Evolutionary conservation across 2,113 vertebrate genomes (phyloP), one percentile per base, ranked within the genome.

Genomic region (Strigops habroptila): DNA sequence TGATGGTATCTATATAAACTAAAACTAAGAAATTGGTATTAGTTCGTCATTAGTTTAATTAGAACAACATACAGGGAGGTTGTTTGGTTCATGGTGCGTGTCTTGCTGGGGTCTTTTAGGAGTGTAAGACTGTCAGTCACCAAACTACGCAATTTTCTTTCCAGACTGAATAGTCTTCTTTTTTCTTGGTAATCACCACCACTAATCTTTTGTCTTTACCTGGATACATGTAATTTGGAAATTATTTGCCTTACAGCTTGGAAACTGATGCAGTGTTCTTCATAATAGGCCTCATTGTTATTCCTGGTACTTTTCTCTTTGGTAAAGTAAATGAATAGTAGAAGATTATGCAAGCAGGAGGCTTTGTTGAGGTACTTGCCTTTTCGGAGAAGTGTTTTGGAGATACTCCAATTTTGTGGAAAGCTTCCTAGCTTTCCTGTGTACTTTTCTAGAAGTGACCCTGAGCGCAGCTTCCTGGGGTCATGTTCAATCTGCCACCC

Each of bases 231-330:
- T 30, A 48, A 51, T 27, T 79, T 73, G 39, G 63, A 14, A 76
- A 19, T 51, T 0, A 6, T 55, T 91, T 94, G 78, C 87, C 69
- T 75, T 71, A 28, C 10, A 57, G 28, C 24, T 49, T 83, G 33
- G 9, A 44, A 64, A 9, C 7, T 33, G 76, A n/a, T 84, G 48
- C 55, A 91, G 8, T 33, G 23, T 11, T 18, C n/a, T 64, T 59
- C 33, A 1, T 16, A 10, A 0, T 0, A 7, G 48, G 5, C 53
- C 7, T 67, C 7, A 0, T 19, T 9, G 2, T 16, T n/a, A 2
- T 59, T 75, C 9, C 48, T 76, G 33, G 25, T 55, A 51, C 33
- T 79, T 65, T 94, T 80, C 18, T 44, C 30, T 22, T 64, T 59
- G 31, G 22, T 33, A 43, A 27, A 63, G 35, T 44, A 52, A 49